Base-by-base conservation (phyloP, 2,797 vertebrate genomes). In the Rallus crepitans region DNA sequence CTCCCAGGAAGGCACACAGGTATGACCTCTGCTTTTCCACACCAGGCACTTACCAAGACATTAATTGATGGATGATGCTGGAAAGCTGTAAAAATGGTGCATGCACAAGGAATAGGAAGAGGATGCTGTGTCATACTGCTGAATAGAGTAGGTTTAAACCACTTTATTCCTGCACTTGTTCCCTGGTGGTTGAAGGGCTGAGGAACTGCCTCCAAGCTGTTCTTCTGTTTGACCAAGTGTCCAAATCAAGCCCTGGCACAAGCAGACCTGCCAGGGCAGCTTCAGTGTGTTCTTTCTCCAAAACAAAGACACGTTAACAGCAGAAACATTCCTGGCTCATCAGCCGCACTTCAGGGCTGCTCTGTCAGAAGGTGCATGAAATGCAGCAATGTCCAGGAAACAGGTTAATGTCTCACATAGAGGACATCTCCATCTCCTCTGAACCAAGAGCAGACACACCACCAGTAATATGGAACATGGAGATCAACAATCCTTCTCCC, bases 321-420 rank as follows among this genome's bases (percentile, higher is more conserved):
- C 1, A 1, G 53, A 77, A 82, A 57, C 1, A 1, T 30, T 60
- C 14, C 50, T 0, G 1, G 63, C 12, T 30, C 24, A 79, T 47
- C 37, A 48, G 52, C 63, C 59, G 0, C 1, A 37, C 15, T 50
- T 80, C 6, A 71, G 27, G 19, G 24, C 9, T 87, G 48, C 39
- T 59, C 59, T n/a, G 42, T 37, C 52, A 72, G 56, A 85, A 94
- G 56, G 82, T 5, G 21, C 47, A 48, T 9, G 39, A 82, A 76
- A 76, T 0, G 0, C 48, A 63, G 53, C 39, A 77, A 69, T 37
- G 42, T 35, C 28, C 17, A 8, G 23, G n/a, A 40, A 82, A 55
- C 24, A 80, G 56, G 31, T 57, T 31, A 31, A 66, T 18, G 16
- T 68, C 31, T 89, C 61, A 40, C 4, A 5, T 11, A 71, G 25